These are phyloP conservation scores for Caenorhabditis inopinata DNA, from an alignment of 1,140 invertebrate genomes.

Conservation along the genomic window DNA sequence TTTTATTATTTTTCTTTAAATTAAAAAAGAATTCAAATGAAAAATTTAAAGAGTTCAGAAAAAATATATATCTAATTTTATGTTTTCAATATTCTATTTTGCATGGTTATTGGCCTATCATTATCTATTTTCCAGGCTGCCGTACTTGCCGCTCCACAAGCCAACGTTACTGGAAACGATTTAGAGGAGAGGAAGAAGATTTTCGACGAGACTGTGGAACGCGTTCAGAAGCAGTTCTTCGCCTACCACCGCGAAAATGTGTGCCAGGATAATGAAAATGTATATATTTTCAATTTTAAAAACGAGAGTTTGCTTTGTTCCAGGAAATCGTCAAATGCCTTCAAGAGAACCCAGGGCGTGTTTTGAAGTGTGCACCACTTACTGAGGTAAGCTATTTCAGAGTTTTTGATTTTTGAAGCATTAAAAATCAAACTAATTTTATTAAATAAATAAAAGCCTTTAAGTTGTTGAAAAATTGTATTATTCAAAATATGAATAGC, in stretches of 20 bases:
- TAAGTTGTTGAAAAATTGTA: too few relatives aligned
- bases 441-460: too few relatives aligned
- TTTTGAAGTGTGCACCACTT: constrained; percentile 34
- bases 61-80: too few relatives aligned
- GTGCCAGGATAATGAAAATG: constrained; percentile 43
- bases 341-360: constrained; percentile 30
- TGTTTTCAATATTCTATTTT: too few relatives aligned
- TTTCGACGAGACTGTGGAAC: constrained; percentile 50
- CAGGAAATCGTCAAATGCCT: constrained; percentile 36
- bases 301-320: neutral
- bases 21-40: too few relatives aligned
- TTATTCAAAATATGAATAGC: too few relatives aligned
- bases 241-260: constrained; percentile 48
- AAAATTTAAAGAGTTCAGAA: too few relatives aligned
- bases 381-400: neutral
- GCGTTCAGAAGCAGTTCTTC: constrained; percentile 50
- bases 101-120: too few relatives aligned
- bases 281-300: constrained; percentile 31
- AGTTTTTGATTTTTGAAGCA: neutral
- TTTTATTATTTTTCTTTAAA: neutral
- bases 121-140: neutral
- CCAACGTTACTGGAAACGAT: constrained; percentile 32
- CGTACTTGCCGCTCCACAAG: constrained; percentile 12
- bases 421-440: too few relatives aligned
- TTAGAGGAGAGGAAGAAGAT: constrained; percentile 48